Base-by-base conservation (phyloP, 2,797 vertebrate genomes). In the Sebastolobus alascanus region DNA sequence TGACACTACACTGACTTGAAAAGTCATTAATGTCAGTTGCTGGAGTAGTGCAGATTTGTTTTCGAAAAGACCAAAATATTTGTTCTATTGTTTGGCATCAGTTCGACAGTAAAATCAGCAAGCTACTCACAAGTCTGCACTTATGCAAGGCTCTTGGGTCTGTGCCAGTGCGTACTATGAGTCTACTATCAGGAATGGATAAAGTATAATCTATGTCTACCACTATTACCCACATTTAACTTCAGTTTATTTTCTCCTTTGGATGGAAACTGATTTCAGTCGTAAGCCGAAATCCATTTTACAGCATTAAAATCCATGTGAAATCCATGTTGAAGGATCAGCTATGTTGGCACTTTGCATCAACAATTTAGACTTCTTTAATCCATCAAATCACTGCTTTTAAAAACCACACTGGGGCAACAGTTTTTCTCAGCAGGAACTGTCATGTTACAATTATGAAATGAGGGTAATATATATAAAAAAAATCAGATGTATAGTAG, bases 231-330 rank as follows among this genome's bases (percentile, higher is more conserved):
- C 20, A 50, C 6, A 54, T 46, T 59, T 77, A 31, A 69, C 16
- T 22, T 40, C n/a, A 33, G 29, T 55, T 63, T 33, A 12, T 71
- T 70, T 70, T 71, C 55, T 84, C 43, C 63, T 29, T 10, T 68
- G 40, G 60, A 77, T 70, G 16, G n/a, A 76, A 69, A 64, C 56
- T n/a, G 37, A 75, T 64, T 60, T 71, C n/a, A 63, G 52, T 68
- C 27, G 22, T 54, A 14, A 79, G 55, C 35, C 43, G 50, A 73
- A 81, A 79, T 61, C 27, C 14, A 37, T 68, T 85, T 40, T 66
- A 64, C 8, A 46, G 14, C 64, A 43, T 59, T 46, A 37, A 77
- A 68, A 63, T 59, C 25, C 43, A 74, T 56, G 14, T 61, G 37
- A 76, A 56, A 64, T 63, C 52, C 54, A 58, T 37, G 25, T 60